Conservation (phyloP, 2,113 vertebrate species). For the Euleptes europaea region DNA sequence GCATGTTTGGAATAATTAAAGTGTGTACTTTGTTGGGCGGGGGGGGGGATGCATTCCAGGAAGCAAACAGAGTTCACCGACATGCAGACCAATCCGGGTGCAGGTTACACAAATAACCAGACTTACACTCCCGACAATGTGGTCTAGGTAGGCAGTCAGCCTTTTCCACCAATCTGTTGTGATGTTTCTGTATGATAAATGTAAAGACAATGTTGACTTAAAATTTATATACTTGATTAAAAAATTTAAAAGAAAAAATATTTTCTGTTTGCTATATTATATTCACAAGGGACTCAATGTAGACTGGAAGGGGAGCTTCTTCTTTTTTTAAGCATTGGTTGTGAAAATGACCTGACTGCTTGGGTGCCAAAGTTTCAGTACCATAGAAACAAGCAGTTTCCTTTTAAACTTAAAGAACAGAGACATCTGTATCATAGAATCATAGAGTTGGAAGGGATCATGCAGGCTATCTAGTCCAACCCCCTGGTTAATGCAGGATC, state of each 20-base stretch:
- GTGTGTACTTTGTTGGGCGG: neutral
- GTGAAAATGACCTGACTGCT: neutral
- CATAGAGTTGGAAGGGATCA: too few species aligned
- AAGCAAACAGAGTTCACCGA: neutral
- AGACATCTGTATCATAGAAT: neutral
- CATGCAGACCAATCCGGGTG: neutral
- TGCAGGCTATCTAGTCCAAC: too few species aligned
- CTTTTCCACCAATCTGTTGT: neutral
- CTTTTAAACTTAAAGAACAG: neutral
- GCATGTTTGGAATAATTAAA: slow-evolving; percentile 19
- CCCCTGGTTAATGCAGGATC: too few species aligned
- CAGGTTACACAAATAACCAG: neutral
- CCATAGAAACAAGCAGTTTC: neutral
- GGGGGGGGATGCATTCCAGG: neutral
- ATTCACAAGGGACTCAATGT: neutral
- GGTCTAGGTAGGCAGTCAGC: neutral
- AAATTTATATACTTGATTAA: neutral
- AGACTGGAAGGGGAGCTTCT: neutral
- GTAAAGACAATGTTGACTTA: neutral
- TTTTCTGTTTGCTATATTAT: neutral
- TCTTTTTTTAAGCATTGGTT: neutral
- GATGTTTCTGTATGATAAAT: neutral
- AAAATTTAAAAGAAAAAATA: neutral
- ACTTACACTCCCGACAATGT: neutral
- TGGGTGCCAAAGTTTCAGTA: neutral